Evolutionary conservation across 2,888 invertebrate genomes (phyloP).

Genomic region (Mystacides longicornis): DNA sequence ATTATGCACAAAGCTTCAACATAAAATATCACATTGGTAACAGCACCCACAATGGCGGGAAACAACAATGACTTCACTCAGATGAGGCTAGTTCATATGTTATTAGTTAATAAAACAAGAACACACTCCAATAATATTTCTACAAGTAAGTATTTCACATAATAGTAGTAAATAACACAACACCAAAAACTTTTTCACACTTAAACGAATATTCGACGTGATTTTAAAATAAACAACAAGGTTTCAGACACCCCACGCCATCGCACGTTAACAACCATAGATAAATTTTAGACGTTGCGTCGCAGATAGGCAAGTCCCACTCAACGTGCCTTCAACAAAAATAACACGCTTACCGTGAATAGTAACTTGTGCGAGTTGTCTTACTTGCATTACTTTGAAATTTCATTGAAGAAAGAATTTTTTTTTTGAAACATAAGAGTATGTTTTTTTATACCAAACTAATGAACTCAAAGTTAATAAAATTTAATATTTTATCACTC

Average conservation of each 20-base stretch:
- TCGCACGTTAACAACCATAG: constrained; percentile 24
- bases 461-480: too few species aligned
- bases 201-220: constrained; percentile 15
- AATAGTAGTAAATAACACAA: constrained; percentile 7
- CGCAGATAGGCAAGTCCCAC: background rate
- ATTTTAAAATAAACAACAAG: constrained; percentile 21
- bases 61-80: constrained; percentile 51
- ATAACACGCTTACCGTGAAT: background rate
- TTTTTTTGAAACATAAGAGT: too few species aligned
- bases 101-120: background rate
- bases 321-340: background rate
- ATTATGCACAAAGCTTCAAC: constrained; percentile 15
- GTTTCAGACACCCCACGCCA: constrained; percentile 23
- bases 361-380: background rate
- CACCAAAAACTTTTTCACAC: constrained; percentile 10
- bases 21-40: constrained; percentile 26
- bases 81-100: constrained; percentile 40
- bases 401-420: too few species aligned
- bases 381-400: too few species aligned
- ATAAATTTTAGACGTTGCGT: constrained; percentile 6
- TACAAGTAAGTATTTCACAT: background rate
- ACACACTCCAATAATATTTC: background rate
- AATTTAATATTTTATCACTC: too few species aligned
- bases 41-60: constrained; percentile 51
- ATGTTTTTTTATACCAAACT: too few species aligned